Evolutionary conservation across 1,140 invertebrate species (phyloP), one percentile per base, ranked within the genome.

Genomic region (Drosophila ercepeae): DNA sequence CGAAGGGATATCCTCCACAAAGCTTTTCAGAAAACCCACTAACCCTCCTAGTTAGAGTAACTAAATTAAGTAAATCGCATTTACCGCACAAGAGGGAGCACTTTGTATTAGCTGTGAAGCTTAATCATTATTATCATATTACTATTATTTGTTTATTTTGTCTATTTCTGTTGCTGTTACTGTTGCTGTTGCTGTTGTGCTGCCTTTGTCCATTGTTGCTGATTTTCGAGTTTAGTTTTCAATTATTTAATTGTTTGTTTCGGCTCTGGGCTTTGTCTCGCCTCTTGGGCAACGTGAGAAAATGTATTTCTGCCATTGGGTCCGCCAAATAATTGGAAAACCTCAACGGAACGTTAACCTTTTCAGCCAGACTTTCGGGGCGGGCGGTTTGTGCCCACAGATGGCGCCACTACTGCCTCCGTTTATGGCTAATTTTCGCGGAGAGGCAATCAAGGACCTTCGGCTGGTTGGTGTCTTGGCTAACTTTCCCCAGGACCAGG

Each of bases 191-290:
- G 29, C 13, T n/a, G 13, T 13, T 4, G 6, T 41, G n/a, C 4
- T 8, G 8, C 39, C 21, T 44, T 44, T 44, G 36, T 13, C 34
- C 45, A 69, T 45, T 69, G 54, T 70, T 71, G 45, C 27, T 46
- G 45, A 55, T 54, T 72, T 72, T 50, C 58, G 32, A 50, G 52
- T 65, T 74, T 65, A 58, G 52, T 78, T 84, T 54, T 79, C 75
- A 84, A 84, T 78, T 78, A 84, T 78, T 78, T 83, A 83, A 84
- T 84, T 74, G 78, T 58, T 59, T 60, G 21, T 45, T 71, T 54
- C 44, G 42, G 42, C 18, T 34, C 9, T 9, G 50, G 23, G 55
- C 46, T 25, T 39, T 52, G 48, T 59, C 21, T 59, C 32, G 21
- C 36, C 32, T 34, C 23, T 19, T 64, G 50, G 44, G 71, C 52